These are phyloP conservation scores for Coenonympha glycerion DNA, from an alignment of 2,888 invertebrate species.

Conservation along the genomic window DNA sequence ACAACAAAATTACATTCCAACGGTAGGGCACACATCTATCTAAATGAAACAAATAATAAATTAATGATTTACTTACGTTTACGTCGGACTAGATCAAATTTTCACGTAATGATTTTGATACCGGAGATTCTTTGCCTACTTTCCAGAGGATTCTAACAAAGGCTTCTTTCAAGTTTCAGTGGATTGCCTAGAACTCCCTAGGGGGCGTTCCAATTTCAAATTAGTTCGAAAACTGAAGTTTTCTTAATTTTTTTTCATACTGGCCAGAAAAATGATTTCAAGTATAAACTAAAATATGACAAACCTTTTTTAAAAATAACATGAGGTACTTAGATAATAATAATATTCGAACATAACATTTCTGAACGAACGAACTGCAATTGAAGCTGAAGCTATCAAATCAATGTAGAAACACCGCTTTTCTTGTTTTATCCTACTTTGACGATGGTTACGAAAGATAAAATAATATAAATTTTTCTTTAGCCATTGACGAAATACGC, in stretches of 20 bases:
- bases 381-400: too few species aligned
- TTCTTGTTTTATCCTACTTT: too few species aligned
- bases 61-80: constrained; percentile 62
- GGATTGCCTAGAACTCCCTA: constrained; percentile 50
- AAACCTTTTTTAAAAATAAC: too few species aligned
- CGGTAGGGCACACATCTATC: constrained; percentile 3
- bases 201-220: constrained; percentile 72
- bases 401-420: too few species aligned
- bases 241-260: background rate
- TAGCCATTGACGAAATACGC: too few species aligned
- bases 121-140: constrained; percentile 73
- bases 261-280: background rate
- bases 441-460: too few species aligned
- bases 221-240: constrained; percentile 46
- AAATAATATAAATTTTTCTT: too few species aligned
- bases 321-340: too few species aligned
- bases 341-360: too few species aligned
- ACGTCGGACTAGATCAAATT: constrained; percentile 67
- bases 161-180: constrained; percentile 73
- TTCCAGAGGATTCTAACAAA: constrained; percentile 75
- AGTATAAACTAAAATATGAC: too few species aligned
- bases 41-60: constrained; percentile 29
- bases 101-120: constrained; percentile 75
- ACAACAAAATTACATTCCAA: constrained; percentile 28
- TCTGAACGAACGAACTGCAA: too few species aligned